phyloP scores from a whole-genome alignment of 2,888 invertebrate genomes.

The Sarcophaga carnaria region DNA sequence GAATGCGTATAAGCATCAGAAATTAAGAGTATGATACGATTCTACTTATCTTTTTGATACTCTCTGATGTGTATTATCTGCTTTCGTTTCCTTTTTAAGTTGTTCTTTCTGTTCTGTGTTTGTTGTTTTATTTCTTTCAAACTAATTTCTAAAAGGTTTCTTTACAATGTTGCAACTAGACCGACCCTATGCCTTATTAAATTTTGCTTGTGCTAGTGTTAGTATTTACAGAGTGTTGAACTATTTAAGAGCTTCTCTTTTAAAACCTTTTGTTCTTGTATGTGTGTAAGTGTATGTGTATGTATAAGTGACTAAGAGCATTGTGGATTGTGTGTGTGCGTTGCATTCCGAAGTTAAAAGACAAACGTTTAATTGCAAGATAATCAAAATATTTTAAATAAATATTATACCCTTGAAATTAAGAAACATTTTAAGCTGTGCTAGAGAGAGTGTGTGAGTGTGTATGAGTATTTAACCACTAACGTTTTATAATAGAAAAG shows the following conservation, averaged over 20 bases:
- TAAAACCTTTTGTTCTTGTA: neutral
- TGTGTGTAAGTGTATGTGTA: neutral
- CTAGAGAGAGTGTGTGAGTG: neutral
- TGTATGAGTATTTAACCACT: slow-evolving; percentile 26
- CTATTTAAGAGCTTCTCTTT: neutral
- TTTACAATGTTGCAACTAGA: too few relatives aligned
- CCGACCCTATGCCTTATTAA: neutral
- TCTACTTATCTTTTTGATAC: too few relatives aligned
- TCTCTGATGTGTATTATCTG: too few relatives aligned
- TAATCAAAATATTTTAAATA: slow-evolving; percentile 70
- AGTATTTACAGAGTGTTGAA: too few relatives aligned
- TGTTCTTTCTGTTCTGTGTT: too few relatives aligned
- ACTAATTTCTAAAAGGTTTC: too few relatives aligned
- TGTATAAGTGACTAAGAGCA: neutral
- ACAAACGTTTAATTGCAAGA: slow-evolving; percentile 69
- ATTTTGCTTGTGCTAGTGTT: neutral
- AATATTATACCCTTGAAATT: slow-evolving; percentile 64
- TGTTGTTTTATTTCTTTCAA: too few relatives aligned
- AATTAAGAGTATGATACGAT: too few relatives aligned
- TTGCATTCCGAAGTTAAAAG: slow-evolving; percentile 66
- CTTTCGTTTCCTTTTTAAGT: too few relatives aligned
- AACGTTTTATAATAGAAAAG: neutral
- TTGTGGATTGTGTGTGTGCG: neutral
- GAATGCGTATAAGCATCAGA: too few relatives aligned
- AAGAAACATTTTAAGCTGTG: slow-evolving; percentile 38